Base-by-base conservation (phyloP, 1,140 invertebrate species). In the Nephila pilipes region DNA sequence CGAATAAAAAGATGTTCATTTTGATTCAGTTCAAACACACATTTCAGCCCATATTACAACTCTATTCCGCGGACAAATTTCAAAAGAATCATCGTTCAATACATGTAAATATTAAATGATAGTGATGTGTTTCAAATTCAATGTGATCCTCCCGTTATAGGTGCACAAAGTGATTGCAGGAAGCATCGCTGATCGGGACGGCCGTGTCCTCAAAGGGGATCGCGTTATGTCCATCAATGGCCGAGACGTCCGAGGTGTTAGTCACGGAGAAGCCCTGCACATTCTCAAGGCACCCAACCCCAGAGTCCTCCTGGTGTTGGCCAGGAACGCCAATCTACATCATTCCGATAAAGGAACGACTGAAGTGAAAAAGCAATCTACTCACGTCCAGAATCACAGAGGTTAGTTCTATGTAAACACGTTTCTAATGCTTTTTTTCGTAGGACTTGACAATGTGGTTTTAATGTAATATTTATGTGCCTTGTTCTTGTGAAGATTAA, bases 161-260 rank as follows among this genome's bases (percentile, higher is more conserved):
- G 97, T 99, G 94, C 97, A 98, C 95, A 97, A 98, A 95, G 98
- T 98, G 80, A 96, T 98, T 93, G 96, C 96, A 85, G 98, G 98
- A 94, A 98, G 98, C 94, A 96, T 98, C 90, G 98, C 98, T 16
- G 97, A 98, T 94, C 97, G 97, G 94, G 98, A 98, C 95, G 98
- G 98, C 4, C 96, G 97, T 85, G 96, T 98, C n/a, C 97, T 97
- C 95, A 97, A 97, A 95, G 98, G 98, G 22, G 98, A 98, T 94
- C 97, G 98, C 94, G 97, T 99, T 18, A 95, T 98, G 60, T 98
- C 98, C 60, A 98, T 99, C 94, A 99, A 99, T 95, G 98, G 98
- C n/a, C 97, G 97, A 95, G 96, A 96, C 93, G 97, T 98, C 95
- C 96, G 97, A 90, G 97, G 97, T 85, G 95, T 98, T 29, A 98